Conservation (phyloP, 2,113 vertebrate species). For the Menura novaehollandiae region DNA sequence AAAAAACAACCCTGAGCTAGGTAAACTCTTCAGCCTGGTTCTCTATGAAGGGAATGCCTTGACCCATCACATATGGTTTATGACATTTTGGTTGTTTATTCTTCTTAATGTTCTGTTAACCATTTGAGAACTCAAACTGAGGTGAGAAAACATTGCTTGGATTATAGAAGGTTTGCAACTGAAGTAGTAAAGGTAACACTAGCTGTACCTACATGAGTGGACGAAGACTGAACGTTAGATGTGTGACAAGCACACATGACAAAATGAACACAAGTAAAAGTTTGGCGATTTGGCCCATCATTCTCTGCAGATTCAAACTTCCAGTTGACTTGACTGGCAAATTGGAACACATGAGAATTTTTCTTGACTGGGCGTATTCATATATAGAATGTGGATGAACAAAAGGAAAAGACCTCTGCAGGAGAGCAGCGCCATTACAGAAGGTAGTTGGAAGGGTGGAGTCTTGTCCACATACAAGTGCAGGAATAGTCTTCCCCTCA, state of each 20-base stretch:
- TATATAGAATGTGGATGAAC: neutral
- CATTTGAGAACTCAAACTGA: neutral
- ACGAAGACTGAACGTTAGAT: neutral
- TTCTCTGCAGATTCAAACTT: neutral
- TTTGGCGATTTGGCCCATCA: neutral
- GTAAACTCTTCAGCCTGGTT: neutral
- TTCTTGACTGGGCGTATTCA: neutral
- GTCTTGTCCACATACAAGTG: neutral
- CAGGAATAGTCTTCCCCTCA: neutral
- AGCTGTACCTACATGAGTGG: neutral
- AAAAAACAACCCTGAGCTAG: neutral
- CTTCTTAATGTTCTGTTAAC: neutral
- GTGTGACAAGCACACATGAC: neutral
- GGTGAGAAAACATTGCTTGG: neutral
- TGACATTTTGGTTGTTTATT: neutral
- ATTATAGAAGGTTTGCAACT: neutral
- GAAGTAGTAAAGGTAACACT: neutral
- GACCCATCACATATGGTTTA: neutral
- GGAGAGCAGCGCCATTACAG: neutral
- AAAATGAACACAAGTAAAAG: neutral
- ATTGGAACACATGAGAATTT: neutral
- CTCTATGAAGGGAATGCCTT: neutral
- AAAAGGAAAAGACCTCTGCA: neutral
- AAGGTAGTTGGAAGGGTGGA: neutral
- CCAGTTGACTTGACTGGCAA: neutral